phyloP scores from a whole-genome alignment of 2,113 vertebrate species.

The Mobula hypostoma region DNA sequence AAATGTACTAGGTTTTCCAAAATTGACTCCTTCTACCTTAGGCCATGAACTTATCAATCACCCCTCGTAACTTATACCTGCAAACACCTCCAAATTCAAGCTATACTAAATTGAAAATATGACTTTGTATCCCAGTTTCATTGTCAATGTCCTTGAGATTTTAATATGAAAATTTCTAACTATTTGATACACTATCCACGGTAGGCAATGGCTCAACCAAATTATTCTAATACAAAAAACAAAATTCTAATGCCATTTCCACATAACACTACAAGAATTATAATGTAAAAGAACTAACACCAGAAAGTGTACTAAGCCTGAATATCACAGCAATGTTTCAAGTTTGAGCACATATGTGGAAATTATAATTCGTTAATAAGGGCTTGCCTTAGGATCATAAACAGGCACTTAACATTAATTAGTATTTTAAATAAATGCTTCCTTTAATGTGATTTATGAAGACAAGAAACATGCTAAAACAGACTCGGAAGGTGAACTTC shows the following conservation, averaged over 20 bases:
- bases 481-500: constrained; percentile 29
- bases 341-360: constrained; percentile 31
- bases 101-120: not conserved
- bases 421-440: constrained; percentile 39
- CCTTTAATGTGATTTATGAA: constrained; percentile 38
- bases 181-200: not conserved
- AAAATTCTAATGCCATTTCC: not conserved
- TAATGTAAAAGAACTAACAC: not conserved
- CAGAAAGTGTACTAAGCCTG: not conserved
- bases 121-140: not conserved
- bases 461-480: constrained; percentile 2
- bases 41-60: too few species aligned
- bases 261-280: not conserved
- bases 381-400: constrained; percentile 37
- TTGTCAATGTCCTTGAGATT: not conserved
- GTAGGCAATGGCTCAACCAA: not conserved
- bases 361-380: constrained; percentile 35
- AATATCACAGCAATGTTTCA: not conserved
- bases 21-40: too few species aligned
- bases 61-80: not conserved
- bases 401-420: constrained; percentile 37
- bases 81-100: not conserved
- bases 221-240: not conserved
- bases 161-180: too few species aligned
- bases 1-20: too few species aligned